A percentile compares a stretch with the other conserved stretches of the same genome.
Evolutionary conservation across 2,888 invertebrate genomes (phyloP).

Genomic region (Thymelicus sylvestris): DNA sequence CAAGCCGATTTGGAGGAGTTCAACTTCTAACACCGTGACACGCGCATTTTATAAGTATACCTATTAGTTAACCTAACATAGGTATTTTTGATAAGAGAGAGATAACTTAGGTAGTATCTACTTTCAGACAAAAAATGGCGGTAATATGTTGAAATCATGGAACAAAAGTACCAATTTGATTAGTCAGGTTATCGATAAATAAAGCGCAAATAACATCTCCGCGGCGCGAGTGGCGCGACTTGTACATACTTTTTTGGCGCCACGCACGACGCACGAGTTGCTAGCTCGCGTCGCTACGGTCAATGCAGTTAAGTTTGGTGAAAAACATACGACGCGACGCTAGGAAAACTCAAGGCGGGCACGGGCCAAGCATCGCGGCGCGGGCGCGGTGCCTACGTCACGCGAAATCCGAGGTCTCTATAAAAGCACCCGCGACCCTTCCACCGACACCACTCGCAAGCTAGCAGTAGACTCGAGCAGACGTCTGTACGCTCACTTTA

Average conservation of each 20-base stretch:
- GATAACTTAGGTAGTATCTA: no score
- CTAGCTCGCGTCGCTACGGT: conserved; percentile 45
- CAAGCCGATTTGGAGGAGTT: no score
- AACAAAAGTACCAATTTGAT: background rate
- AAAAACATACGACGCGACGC: conserved; percentile 59
- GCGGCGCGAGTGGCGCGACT: conserved; percentile 1
- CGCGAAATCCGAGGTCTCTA: conserved; percentile 78
- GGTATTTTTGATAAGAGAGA: no score
- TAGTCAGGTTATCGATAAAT: background rate
- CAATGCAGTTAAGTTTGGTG: conserved; percentile 60
- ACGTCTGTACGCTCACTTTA: conserved; percentile 62
- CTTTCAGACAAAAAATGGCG: no score
- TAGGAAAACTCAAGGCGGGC: conserved; percentile 62
- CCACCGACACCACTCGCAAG: conserved; percentile 74
- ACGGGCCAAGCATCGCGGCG: conserved; percentile 54
- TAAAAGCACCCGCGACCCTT: conserved; percentile 72
- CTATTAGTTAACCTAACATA: no score
- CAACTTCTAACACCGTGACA: no score
- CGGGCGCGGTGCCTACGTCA: conserved; percentile 66
- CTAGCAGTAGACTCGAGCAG: conserved; percentile 68
- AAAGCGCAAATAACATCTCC: conserved; percentile 9
- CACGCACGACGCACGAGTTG: conserved; percentile 38
- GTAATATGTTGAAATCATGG: background rate
- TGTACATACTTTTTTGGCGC: conserved; percentile 24
- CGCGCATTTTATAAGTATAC: no score